Base-by-base conservation (phyloP, 2,888 invertebrate genomes). In the Eupeodes latifasciatus region DNA sequence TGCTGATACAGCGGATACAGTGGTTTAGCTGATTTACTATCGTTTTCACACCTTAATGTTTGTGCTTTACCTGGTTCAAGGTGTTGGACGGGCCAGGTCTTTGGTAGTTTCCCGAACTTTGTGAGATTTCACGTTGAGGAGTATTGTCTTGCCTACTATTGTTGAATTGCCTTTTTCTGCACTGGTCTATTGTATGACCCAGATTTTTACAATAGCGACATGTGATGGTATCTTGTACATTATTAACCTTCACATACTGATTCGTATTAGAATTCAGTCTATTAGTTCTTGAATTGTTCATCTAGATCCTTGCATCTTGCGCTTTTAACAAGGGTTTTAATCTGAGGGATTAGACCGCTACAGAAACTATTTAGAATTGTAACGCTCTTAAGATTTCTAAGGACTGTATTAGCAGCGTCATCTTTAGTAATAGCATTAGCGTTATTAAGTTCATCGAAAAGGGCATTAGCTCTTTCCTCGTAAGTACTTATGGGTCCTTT, bases 41-140 rank as follows among this genome's bases (percentile, higher is more conserved):
- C n/a, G 49, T 62, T 47, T 62, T 75, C 5, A 51, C 75, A 75
- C 75, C 40, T 75, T n/a, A 62, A 51, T 62, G 14, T 51, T 47
- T 74, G 40, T 69, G 11, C 16, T 40, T 55, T 55, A 40, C 36
- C 55, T 55, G 69, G 10, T 36, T 59, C 9, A 14, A 47, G 47
- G 57, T 47, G 57, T 27, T 27, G 27, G 27, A 27, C 27, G 27
- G 27, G 27, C 27, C 27, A 27, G 27, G 2, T 27, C 27, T 27
- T 47, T 19, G 47, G 47, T 49, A 34, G 74, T 74, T 74, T 61
- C 59, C 36, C 61, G 59, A 11, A 16, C 4, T 75, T 27, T 14
- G 40, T 51, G 19, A 12, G 12, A 34, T n/a, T 47, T 10, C 47
- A 47, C 4, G 11, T 47, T 47, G 9, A 9, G 11, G 9, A 1